Conservation (phyloP, 2,113 vertebrate species). For the Oncorhynchus gorbuscha region DNA sequence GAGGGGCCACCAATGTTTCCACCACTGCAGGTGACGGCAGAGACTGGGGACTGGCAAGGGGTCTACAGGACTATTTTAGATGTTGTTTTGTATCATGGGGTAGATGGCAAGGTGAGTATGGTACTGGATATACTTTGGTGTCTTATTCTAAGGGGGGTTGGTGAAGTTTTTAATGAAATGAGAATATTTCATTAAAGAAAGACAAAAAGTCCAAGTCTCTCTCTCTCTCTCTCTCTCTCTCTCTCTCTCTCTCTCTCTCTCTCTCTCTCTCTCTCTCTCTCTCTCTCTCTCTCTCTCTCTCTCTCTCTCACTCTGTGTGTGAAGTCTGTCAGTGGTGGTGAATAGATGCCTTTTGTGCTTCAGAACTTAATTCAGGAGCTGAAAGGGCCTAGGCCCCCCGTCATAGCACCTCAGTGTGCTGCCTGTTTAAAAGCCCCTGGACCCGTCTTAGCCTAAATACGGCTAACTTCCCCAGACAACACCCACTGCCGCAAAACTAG, state of each 20-base stretch:
- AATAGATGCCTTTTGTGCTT: constrained; percentile 68
- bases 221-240: not conserved
- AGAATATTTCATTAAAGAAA: too few relatives aligned
- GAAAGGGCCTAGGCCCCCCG: constrained; percentile 62
- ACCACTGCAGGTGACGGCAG: too few relatives aligned
- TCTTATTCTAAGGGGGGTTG: too few relatives aligned
- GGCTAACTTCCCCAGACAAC: not conserved
- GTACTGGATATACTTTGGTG: too few relatives aligned
- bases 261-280: not conserved
- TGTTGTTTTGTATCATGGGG: too few relatives aligned
- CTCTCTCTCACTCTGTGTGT: constrained; percentile 41
- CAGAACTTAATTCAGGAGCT: constrained; percentile 69
- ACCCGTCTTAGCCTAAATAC: not conserved
- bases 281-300: constrained; percentile 19
- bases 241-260: not conserved
- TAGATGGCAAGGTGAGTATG: too few relatives aligned
- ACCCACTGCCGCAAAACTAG: not conserved
- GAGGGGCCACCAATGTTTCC: too few relatives aligned
- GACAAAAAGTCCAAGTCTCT: not conserved
- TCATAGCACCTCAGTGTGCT: constrained; percentile 58
- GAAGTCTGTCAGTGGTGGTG: constrained; percentile 69
- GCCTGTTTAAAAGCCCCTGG: constrained; percentile 61
- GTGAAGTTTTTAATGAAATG: too few relatives aligned
- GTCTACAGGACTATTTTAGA: too few relatives aligned
- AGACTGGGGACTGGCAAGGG: too few relatives aligned